phyloP scores from a whole-genome alignment of 2,797 vertebrate genomes.

The Scarus forsteni region DNA sequence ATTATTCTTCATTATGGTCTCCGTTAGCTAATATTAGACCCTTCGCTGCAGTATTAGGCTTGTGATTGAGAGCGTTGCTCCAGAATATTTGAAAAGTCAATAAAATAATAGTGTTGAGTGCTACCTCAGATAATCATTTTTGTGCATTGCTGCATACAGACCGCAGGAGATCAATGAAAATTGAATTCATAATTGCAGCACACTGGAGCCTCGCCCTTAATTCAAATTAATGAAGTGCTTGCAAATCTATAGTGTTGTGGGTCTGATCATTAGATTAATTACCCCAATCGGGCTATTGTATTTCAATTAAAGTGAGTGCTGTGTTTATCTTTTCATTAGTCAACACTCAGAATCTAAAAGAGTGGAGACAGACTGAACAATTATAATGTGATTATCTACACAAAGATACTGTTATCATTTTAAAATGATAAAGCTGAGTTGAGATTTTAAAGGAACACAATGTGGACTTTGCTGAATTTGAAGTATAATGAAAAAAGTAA shows the following conservation, averaged over 20 bases:
- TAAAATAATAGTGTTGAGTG: constrained; percentile 16
- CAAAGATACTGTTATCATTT: background rate
- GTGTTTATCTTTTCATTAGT: constrained; percentile 70
- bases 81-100: constrained; percentile 22
- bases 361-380: background rate
- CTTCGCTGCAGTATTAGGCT: background rate
- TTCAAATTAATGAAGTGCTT: constrained; percentile 83
- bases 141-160: constrained; percentile 50
- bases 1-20: constrained; percentile 24
- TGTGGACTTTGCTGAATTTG: too few species aligned
- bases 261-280: constrained; percentile 81
- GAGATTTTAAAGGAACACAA: background rate
- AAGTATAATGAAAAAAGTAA: too few species aligned
- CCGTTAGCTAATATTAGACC: constrained; percentile 6
- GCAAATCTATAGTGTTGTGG: constrained; percentile 75
- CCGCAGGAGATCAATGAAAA: constrained; percentile 75
- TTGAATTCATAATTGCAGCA: constrained; percentile 80
- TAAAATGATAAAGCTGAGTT: background rate
- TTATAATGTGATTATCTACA: background rate
- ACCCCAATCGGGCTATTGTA: constrained; percentile 74
- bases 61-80: constrained; percentile 20
- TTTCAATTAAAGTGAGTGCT: constrained; percentile 73
- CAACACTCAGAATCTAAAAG: constrained; percentile 42
- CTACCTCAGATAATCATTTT: constrained; percentile 34
- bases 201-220: constrained; percentile 65